Conservation (phyloP, 2,797 vertebrate species). For the Tapera naevia region DNA sequence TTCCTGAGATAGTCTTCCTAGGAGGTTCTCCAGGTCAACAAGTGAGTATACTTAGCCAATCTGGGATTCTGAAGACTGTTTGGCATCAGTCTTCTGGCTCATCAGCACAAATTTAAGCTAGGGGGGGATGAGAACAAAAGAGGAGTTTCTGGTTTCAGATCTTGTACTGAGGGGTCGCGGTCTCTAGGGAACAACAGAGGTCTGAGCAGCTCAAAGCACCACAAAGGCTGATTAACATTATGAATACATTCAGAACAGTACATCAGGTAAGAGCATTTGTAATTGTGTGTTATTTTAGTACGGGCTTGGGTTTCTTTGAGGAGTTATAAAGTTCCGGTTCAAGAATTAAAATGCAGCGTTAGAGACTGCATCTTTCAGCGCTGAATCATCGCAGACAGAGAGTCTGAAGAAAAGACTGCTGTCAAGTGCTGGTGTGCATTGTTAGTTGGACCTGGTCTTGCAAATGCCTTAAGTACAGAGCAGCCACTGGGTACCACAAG, state of each 20-base stretch:
- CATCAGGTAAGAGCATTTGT: not conserved
- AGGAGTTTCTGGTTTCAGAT: not conserved
- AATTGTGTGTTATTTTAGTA: not conserved
- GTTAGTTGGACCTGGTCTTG: not conserved
- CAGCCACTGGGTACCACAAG: not conserved
- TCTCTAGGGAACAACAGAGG: not conserved
- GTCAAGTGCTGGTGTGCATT: not conserved
- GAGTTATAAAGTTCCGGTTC: conserved; percentile 3
- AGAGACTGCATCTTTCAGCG: not conserved
- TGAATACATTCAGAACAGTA: not conserved
- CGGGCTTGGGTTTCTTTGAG: not conserved
- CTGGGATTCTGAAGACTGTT: not conserved
- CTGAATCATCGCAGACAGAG: conserved; percentile 25
- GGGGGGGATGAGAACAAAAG: not conserved
- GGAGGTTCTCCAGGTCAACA: not conserved
- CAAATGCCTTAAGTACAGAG: not conserved
- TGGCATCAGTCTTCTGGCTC: not conserved
- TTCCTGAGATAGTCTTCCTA: not conserved
- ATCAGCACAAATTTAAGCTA: not conserved
- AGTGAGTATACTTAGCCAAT: not conserved
- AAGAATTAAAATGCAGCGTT: conserved; percentile 3
- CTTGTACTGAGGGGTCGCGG: not conserved
- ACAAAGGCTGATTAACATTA: not conserved
- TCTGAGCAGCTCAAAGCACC: not conserved
- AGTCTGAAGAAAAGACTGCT: conserved; percentile 1